Conservation (phyloP, 2,113 vertebrate species). For the Scopus umbretta region DNA sequence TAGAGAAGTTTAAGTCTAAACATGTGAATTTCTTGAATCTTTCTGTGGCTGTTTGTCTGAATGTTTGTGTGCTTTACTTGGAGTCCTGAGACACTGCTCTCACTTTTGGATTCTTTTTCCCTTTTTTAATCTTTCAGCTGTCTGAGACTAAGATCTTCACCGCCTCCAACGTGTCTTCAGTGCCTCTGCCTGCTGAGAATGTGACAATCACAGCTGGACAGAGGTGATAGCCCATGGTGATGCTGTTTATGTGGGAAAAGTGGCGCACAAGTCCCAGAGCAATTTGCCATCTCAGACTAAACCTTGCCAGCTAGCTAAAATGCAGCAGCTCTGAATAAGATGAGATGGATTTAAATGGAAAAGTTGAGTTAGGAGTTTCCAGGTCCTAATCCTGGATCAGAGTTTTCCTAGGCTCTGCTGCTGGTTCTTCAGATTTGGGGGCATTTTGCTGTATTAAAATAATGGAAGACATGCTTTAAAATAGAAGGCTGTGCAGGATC, state of each 20-base stretch:
- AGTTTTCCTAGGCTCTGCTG: background rate
- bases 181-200: slow-evolving; percentile 88
- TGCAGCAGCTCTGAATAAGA: background rate
- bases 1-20: background rate
- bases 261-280: background rate
- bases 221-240: slow-evolving; percentile 70
- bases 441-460: background rate
- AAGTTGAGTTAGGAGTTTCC: background rate
- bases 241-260: background rate
- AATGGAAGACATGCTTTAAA: background rate
- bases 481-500: background rate
- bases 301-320: background rate
- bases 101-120: background rate
- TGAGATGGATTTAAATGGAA: background rate
- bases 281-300: background rate
- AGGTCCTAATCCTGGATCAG: background rate
- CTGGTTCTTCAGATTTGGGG: background rate
- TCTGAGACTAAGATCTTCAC: slow-evolving; percentile 99
- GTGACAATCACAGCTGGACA: slow-evolving; percentile 98
- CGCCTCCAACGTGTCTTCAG: slow-evolving; percentile 90
- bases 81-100: background rate
- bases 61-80: background rate
- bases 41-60: background rate
- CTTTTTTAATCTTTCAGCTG: slow-evolving; percentile 72
- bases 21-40: background rate